phyloP scores from a whole-genome alignment of 2,888 invertebrate genomes.

The Hanleya hanleyi region DNA sequence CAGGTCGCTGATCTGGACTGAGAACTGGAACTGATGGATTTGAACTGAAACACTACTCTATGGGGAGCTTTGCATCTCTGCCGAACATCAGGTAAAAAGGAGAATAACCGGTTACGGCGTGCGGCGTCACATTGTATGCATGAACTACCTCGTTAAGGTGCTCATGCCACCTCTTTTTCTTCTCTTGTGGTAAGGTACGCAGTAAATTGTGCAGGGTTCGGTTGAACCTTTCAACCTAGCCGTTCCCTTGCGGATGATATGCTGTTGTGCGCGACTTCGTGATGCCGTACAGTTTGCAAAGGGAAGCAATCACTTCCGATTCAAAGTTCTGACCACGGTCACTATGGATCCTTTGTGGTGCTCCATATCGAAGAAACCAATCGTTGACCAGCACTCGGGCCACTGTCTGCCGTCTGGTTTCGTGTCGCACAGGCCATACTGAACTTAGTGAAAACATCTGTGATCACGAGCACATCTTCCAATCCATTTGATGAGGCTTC shows the following conservation, averaged over 20 bases:
- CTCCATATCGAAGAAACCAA: not conserved
- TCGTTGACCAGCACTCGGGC: slow-evolving; percentile 10
- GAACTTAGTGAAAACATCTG: slow-evolving; percentile 10
- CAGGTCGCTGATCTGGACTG: not conserved
- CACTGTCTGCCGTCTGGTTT: not conserved
- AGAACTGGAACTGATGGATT: not conserved
- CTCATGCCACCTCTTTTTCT: not conserved
- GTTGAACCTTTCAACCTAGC: not conserved
- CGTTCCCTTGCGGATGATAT: not conserved
- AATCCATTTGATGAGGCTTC: slow-evolving; percentile 10
- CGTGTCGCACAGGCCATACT: not conserved
- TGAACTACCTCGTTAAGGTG: not conserved
- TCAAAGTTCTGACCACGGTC: not conserved
- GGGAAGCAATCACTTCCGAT: not conserved
- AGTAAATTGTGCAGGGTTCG: not conserved
- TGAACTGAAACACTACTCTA: not conserved
- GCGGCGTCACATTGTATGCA: not conserved
- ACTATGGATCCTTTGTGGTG: not conserved
- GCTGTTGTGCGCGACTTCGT: not conserved
- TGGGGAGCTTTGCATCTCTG: not conserved
- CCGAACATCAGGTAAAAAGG: slow-evolving; percentile 13
- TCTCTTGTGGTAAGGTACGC: not conserved
- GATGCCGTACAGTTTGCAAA: not conserved
- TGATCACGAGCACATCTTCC: slow-evolving; percentile 13
- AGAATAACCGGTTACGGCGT: not conserved